Evolutionary conservation across 2,113 vertebrate genomes (phyloP), one percentile per base, ranked within the genome.

Genomic region (Ammospiza nelsoni): DNA sequence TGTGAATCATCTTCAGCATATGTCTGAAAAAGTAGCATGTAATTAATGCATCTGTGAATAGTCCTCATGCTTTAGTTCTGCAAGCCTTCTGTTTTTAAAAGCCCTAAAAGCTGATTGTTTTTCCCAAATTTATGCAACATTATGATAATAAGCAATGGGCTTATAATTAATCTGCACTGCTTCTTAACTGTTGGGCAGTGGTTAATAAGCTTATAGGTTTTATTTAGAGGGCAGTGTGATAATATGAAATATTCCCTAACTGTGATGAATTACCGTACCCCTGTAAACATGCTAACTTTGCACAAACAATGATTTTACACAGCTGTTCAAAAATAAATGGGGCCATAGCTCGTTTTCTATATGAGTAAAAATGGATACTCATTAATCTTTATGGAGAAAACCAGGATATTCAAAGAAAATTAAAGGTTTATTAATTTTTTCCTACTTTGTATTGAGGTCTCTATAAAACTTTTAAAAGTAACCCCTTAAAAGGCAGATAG

Each of bases 91-190:
- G 90, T 66, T 92, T 96, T 96, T 92, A 61, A 85, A 96, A 93
- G 62, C 43, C 25, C 41, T 63, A 67, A 92, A 91, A 92, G 44
- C 62, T 90, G 86, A 74, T 72, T 90, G 84, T 94, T 65, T 94
- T 92, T 59, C 39, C 74, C 71, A 82, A 89, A 95, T 91, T 88
- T 92, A 91, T 95, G 82, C 92, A 91, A 84, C 51, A 51, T 90
- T 94, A 95, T 97, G 95, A 68, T 98, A 97, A 97, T 97, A 94
- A 89, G 59, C 2, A 0, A 66, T 63, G 33, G 41, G 5, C 4
- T 94, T 93, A 69, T 79, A 97, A 97, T 97, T 91, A 95, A 90
- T 97, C 92, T 96, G 88, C 90, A 81, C 72, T 90, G 91, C 94
- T 96, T 86, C 89, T 98, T 90, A 97, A 96, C 89, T 95, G 59